Evolutionary conservation across 92 coral and sea anemone genomes (phyloP).

Genomic region (Muricea muricata): DNA sequence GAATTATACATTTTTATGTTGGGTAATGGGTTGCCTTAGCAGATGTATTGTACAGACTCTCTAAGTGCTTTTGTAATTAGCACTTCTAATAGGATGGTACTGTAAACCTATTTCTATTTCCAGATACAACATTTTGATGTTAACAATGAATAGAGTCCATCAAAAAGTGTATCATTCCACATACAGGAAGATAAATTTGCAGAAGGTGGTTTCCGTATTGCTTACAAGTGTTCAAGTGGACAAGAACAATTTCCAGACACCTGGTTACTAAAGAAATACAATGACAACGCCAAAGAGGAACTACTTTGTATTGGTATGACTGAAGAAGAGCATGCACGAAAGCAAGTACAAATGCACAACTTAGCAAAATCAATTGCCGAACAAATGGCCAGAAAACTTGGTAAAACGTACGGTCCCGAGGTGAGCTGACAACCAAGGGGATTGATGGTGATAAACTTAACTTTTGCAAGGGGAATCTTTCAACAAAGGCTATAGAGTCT

Average conservation of each 20-base stretch:
- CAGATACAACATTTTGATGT: background rate
- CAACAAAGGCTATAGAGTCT: slow-evolving; percentile 14
- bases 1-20: too few relatives aligned
- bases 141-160: background rate
- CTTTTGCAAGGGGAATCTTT: slow-evolving; percentile 8
- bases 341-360: slow-evolving; percentile 18
- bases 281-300: slow-evolving; percentile 11
- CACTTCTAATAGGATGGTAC: too few relatives aligned
- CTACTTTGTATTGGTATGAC: too few relatives aligned
- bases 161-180: background rate
- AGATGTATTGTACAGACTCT: too few relatives aligned
- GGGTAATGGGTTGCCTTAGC: too few relatives aligned
- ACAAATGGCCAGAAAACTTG: slow-evolving; percentile 1
- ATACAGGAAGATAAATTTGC: background rate
- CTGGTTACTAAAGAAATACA: slow-evolving; percentile 9
- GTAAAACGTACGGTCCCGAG: slow-evolving; percentile 14
- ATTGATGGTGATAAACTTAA: background rate
- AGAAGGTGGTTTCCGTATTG: slow-evolving; percentile 14
- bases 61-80: too few relatives aligned
- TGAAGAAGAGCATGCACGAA: slow-evolving; percentile 5
- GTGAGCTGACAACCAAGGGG: background rate
- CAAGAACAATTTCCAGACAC: background rate
- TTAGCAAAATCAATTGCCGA: slow-evolving; percentile 10
- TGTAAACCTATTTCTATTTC: too few relatives aligned
- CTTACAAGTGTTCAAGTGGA: slow-evolving; percentile 7